These are phyloP conservation scores for Cebus imitator DNA, from an alignment of 2,113 vertebrate genomes.

Conservation along the genomic window DNA sequence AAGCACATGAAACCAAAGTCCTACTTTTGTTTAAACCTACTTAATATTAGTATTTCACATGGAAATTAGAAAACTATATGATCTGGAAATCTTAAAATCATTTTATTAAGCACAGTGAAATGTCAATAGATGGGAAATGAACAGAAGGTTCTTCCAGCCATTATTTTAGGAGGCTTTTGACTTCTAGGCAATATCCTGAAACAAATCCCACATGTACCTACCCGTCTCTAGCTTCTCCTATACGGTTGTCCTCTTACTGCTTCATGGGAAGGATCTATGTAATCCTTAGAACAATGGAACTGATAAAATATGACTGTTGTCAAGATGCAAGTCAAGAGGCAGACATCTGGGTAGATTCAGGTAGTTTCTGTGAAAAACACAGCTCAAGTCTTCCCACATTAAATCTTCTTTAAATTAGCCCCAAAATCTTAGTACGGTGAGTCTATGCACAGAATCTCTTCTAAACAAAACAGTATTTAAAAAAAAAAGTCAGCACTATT, in stretches of 20 bases:
- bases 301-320: neutral
- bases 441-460: neutral
- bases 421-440: neutral
- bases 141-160: neutral
- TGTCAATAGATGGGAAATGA: neutral
- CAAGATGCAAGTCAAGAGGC: neutral
- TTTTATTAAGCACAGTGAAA: constrained; percentile 13
- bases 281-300: neutral
- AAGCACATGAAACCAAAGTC: constrained; percentile 6
- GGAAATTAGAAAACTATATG: neutral
- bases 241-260: neutral
- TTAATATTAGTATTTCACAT: constrained; percentile 60
- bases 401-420: neutral
- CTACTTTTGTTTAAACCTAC: neutral
- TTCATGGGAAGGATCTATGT: neutral
- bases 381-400: neutral
- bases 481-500: neutral
- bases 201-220: neutral
- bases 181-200: neutral
- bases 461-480: neutral
- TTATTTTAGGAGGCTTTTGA: constrained; percentile 2
- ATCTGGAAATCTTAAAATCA: neutral
- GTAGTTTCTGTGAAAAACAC: neutral
- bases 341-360: neutral
- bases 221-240: neutral